These are phyloP conservation scores for Oscheius sp. DNA, from an alignment of 2,888 invertebrate genomes.

Conservation along the genomic window DNA sequence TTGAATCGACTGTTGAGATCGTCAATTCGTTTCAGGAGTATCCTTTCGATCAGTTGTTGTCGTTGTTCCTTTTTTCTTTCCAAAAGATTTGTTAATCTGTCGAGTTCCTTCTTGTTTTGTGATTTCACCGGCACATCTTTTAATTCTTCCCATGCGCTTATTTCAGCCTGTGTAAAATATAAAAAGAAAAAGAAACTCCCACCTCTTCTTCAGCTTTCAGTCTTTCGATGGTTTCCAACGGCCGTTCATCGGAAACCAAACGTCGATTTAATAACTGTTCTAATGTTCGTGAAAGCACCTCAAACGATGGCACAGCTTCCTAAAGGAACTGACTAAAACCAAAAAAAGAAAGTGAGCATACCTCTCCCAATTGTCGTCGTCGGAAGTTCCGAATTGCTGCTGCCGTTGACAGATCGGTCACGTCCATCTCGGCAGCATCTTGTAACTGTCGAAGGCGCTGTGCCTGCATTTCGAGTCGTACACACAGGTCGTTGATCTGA, in stretches of 20 bases:
- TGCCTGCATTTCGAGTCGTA: conserved; percentile 50
- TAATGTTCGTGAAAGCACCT: conserved; percentile 22
- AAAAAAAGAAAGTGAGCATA: conserved; percentile 21
- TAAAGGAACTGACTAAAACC: neutral
- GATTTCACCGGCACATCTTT: conserved; percentile 39
- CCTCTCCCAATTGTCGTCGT: conserved; percentile 56
- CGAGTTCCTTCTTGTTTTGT: conserved; percentile 36
- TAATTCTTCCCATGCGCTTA: conserved; percentile 48
- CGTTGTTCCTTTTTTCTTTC: conserved; percentile 11
- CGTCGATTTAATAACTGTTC: conserved; percentile 10
- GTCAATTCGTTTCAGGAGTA: conserved; percentile 26
- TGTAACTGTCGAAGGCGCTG: conserved; percentile 51
- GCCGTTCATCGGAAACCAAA: conserved; percentile 14
- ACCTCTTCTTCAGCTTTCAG: conserved; percentile 26
- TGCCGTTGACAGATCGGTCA: conserved; percentile 54
- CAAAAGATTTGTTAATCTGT: conserved; percentile 16
- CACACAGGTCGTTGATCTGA: conserved; percentile 56
- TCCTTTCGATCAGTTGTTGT: conserved; percentile 3
- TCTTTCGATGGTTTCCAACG: conserved; percentile 10
- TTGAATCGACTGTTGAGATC: conserved; percentile 33
- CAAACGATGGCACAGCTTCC: conserved; percentile 32
- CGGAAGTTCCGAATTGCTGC: conserved; percentile 47
- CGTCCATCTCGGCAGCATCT: conserved; percentile 60
- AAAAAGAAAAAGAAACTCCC: neutral
- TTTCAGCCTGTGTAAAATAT: neutral